Evolutionary conservation across 2,113 vertebrate species (phyloP).

Genomic region (Carassius gibelio): DNA sequence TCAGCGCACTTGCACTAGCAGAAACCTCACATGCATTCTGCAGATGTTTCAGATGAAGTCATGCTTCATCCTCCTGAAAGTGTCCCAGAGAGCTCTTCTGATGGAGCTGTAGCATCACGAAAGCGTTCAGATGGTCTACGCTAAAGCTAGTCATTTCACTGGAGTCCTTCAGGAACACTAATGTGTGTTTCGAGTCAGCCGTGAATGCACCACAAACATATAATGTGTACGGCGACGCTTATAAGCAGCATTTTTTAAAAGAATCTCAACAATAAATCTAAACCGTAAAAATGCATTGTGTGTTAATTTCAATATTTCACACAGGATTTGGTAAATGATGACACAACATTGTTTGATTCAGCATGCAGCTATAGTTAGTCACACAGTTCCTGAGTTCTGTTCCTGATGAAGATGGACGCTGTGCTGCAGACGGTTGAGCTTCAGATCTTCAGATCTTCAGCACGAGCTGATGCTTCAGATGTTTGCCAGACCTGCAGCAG

Average conservation of each 20-base stretch:
- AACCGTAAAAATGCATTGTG: constrained; percentile 32
- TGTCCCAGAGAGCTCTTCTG: too few relatives aligned
- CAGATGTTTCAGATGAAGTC: too few relatives aligned
- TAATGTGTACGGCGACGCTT: not conserved
- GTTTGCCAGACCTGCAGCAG: constrained; percentile 74
- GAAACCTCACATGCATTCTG: constrained; percentile 18
- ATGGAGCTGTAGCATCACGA: too few relatives aligned
- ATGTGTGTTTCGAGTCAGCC: not conserved
- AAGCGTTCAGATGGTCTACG: too few relatives aligned
- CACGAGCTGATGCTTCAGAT: too few relatives aligned
- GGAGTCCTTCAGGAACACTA: constrained; percentile 50
- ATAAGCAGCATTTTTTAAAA: constrained; percentile 46
- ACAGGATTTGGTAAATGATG: not conserved
- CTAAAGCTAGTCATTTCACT: constrained; percentile 54
- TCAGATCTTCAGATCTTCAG: too few relatives aligned
- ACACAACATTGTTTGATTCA: not conserved
- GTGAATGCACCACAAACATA: constrained; percentile 30
- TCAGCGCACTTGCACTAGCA: constrained; percentile 64
- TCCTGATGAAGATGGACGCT: too few relatives aligned
- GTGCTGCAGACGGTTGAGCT: too few relatives aligned
- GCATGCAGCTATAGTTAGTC: not conserved
- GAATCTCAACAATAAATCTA: constrained; percentile 46
- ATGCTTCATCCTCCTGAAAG: too few relatives aligned
- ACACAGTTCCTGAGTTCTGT: too few relatives aligned
- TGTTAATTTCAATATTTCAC: not conserved